A percentile compares a stretch with the other conserved stretches of the same genome.
Evolutionary conservation across 2,113 vertebrate species (phyloP).

Genomic region (Sprattus sprattus): DNA sequence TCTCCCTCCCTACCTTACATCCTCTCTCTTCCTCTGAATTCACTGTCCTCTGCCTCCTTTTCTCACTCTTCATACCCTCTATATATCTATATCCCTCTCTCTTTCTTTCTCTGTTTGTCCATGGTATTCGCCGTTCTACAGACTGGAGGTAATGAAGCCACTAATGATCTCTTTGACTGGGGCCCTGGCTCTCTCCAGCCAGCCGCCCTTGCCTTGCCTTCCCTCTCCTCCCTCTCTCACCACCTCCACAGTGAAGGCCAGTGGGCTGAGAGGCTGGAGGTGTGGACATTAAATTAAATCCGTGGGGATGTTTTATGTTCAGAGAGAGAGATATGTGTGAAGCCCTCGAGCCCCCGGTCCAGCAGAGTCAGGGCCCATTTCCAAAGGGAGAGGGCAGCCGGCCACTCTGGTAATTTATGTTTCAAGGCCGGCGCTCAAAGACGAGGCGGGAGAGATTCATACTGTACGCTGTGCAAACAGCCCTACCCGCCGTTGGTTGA

Average conservation of each 20-base stretch:
- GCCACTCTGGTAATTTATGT: neutral
- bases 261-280: neutral
- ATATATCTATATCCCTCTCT: neutral
- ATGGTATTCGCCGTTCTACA: neutral
- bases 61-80: neutral
- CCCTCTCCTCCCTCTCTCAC: neutral
- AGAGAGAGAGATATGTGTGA: neutral
- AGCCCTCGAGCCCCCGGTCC: neutral
- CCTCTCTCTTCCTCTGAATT: neutral
- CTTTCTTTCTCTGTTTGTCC: neutral
- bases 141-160: constrained; percentile 12
- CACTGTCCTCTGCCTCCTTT: neutral
- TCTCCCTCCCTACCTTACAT: neutral
- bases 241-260: neutral
- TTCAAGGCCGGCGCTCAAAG: neutral
- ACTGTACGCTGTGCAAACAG: constrained; percentile 6
- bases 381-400: neutral
- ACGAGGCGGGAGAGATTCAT: neutral
- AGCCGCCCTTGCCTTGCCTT: neutral
- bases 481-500: neutral
- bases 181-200: neutral
- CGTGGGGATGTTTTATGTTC: constrained; percentile 4
- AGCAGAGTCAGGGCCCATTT: neutral
- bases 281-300: constrained; percentile 14
- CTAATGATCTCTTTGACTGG: constrained; percentile 16